Evolutionary conservation across 2,888 invertebrate species (phyloP).

Genomic region (Toxonevra muliebris): DNA sequence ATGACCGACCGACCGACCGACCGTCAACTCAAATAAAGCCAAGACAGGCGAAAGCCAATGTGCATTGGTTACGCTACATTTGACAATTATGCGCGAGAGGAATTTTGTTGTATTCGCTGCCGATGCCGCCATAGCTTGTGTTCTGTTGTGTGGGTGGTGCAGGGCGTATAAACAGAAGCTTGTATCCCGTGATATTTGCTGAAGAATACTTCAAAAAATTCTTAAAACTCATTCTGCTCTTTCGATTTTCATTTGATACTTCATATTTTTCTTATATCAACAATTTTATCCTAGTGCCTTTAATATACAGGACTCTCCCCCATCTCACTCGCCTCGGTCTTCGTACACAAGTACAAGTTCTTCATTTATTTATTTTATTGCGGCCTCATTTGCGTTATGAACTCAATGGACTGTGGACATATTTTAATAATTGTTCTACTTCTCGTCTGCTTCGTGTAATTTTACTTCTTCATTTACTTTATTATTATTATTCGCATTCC

Average conservation of each 20-base stretch:
- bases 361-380: constrained; percentile 63
- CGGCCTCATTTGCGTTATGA: constrained; percentile 63
- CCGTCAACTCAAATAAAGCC: too few relatives aligned
- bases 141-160: neutral
- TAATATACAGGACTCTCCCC: neutral
- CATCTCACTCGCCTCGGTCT: neutral
- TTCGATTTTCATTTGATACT: neutral
- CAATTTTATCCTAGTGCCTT: neutral
- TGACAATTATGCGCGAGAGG: constrained; percentile 30
- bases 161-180: neutral
- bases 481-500: constrained; percentile 54
- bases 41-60: too few relatives aligned
- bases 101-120: constrained; percentile 6
- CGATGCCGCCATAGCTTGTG: neutral
- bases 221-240: neutral
- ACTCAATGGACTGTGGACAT: constrained; percentile 60
- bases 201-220: neutral
- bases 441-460: constrained; percentile 5
- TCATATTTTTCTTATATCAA: neutral
- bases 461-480: constrained; percentile 13
- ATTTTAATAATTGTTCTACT: constrained; percentile 58
- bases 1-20: constrained; percentile 34
- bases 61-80: constrained; percentile 43
- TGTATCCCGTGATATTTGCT: neutral
- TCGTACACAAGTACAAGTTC: constrained; percentile 22